A percentile compares a stretch with the other conserved stretches of the same genome.
Conservation (phyloP, 2,113 vertebrate genomes). For the Manacus vitellinus region DNA sequence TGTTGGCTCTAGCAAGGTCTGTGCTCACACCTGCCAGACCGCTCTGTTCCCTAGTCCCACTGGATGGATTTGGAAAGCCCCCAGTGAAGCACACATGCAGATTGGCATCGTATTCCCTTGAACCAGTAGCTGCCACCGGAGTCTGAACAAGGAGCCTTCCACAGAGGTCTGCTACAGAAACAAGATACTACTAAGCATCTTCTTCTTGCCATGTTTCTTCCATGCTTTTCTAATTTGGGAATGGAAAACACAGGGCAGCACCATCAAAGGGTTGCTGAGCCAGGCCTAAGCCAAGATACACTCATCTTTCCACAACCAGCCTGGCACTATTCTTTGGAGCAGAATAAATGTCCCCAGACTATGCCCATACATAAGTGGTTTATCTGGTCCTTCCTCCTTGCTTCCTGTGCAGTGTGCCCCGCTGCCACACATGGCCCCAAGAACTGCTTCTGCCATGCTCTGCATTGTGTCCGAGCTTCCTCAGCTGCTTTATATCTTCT, state of each 20-base stretch:
- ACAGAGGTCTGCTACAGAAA: background rate
- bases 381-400: background rate
- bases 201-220: background rate
- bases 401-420: background rate
- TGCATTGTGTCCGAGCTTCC: background rate
- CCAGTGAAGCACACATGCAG: background rate
- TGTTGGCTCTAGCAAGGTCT: background rate
- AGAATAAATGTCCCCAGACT: background rate
- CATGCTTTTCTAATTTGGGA: background rate
- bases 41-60: background rate
- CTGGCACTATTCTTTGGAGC: background rate
- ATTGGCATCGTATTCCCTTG: background rate
- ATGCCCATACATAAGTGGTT: background rate
- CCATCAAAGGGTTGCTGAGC: background rate
- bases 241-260: background rate
- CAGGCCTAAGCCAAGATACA: background rate
- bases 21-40: background rate
- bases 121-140: background rate
- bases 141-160: background rate
- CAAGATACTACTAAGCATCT: background rate
- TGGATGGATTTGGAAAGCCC: background rate
- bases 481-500: background rate
- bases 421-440: rapidly evolving
- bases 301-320: background rate
- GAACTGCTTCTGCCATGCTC: background rate